Conservation (phyloP, 2,797 vertebrate species). For the Gymnocypris eckloni region DNA sequence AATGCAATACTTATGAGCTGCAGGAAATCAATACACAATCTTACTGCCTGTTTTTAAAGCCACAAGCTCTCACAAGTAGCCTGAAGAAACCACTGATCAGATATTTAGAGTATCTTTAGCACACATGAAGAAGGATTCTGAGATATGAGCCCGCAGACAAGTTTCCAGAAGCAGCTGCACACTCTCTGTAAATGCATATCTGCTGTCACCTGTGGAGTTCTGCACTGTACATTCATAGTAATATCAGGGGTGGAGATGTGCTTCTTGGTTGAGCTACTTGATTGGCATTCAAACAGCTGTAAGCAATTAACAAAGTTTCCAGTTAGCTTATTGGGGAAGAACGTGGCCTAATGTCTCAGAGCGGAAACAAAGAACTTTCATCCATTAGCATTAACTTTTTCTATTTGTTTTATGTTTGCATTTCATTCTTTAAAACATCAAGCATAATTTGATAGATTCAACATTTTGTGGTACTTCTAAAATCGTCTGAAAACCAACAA, state of each 20-base stretch:
- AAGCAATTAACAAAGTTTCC: conserved; percentile 15
- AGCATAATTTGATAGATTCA: not conserved
- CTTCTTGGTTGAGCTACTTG: not conserved
- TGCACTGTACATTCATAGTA: conserved; percentile 3
- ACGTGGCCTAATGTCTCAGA: not conserved
- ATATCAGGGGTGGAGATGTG: not conserved
- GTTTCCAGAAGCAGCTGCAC: conserved; percentile 6
- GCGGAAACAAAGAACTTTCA: not conserved
- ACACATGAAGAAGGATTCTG: conserved; percentile 17
- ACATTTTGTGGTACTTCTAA: not conserved
- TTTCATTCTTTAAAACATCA: not conserved
- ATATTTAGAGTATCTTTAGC: conserved; percentile 22
- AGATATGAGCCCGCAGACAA: conserved; percentile 10
- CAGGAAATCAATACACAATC: not conserved
- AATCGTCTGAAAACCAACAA: not conserved
- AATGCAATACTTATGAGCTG: not conserved
- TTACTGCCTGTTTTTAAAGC: conserved; percentile 14
- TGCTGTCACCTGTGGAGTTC: not conserved
- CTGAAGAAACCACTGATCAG: conserved; percentile 13
- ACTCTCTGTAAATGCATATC: conserved; percentile 22
- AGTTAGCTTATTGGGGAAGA: not conserved
- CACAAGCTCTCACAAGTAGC: conserved; percentile 26
- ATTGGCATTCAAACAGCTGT: not conserved
- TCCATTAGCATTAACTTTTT: not conserved
- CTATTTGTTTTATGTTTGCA: not conserved